These are phyloP conservation scores for Arvicanthis niloticus DNA, from an alignment of 2,113 vertebrate genomes.

Conservation along the genomic window DNA sequence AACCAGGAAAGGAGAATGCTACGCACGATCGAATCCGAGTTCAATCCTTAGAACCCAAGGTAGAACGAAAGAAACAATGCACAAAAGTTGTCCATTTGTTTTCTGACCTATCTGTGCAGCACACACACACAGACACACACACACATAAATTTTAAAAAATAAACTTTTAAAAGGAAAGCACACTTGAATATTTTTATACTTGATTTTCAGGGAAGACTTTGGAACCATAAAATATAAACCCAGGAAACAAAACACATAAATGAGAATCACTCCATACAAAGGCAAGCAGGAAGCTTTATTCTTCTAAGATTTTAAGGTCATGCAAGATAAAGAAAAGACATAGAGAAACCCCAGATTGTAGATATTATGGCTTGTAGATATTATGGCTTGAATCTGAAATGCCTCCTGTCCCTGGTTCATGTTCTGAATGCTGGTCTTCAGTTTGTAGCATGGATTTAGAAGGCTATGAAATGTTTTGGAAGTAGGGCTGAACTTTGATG, in stretches of 20 bases:
- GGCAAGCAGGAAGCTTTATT: background rate
- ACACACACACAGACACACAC: background rate
- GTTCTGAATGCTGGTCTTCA: background rate
- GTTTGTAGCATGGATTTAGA: background rate
- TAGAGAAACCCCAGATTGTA: background rate
- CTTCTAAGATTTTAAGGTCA: background rate
- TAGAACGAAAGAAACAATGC: background rate
- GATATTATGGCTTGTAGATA: background rate
- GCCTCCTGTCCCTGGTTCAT: background rate
- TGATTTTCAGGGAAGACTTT: background rate
- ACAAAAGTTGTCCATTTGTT: background rate
- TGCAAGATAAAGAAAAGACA: background rate
- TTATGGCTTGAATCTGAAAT: background rate
- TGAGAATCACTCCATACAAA: background rate
- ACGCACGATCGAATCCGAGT: background rate
- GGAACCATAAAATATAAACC: background rate
- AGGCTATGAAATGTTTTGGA: background rate
- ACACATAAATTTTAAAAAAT: background rate
- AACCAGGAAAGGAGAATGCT: no score
- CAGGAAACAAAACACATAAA: background rate
- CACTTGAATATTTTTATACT: constrained; percentile 6
- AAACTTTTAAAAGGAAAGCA: background rate
- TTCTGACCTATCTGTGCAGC: background rate
- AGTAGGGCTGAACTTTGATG: background rate
- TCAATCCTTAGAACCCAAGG: background rate